Percentiles rank a stretch among this genome's conserved stretches.
phyloP scores from a whole-genome alignment of 2,888 invertebrate genomes.

The Sinotaia quadrata region DNA sequence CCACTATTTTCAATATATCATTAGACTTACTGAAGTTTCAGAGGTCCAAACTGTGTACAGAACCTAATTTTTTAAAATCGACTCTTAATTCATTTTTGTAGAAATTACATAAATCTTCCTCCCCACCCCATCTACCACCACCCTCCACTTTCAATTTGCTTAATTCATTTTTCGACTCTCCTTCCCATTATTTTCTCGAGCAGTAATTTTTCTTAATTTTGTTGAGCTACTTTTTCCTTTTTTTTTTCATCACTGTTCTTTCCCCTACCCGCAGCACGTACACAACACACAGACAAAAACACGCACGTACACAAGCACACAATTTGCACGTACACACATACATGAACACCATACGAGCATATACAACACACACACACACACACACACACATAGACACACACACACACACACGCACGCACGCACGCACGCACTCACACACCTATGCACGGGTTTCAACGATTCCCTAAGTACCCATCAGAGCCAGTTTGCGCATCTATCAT shows the following conservation, averaged over 20 bases:
- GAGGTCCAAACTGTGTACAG: too few species aligned
- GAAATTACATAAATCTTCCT: too few species aligned
- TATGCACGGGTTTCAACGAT: neutral
- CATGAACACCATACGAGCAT: neutral
- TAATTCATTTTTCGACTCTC: neutral
- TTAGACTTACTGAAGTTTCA: too few species aligned
- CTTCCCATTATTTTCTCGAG: neutral
- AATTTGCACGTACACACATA: neutral
- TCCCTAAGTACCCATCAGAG: conserved; percentile 2
- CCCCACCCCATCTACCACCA: neutral
- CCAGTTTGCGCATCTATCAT: conserved; percentile 13
- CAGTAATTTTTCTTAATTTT: neutral
- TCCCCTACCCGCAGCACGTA: neutral
- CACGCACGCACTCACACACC: too few species aligned
- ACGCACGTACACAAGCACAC: too few species aligned
- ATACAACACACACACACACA: neutral
- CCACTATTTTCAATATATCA: too few species aligned
- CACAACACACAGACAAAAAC: too few species aligned
- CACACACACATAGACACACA: too few species aligned
- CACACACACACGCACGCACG: too few species aligned
- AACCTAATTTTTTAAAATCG: too few species aligned
- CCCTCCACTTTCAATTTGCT: neutral
- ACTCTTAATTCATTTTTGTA: too few species aligned
- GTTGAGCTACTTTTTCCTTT: neutral
- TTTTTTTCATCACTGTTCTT: neutral